phyloP scores from a whole-genome alignment of 2,113 vertebrate genomes.

The Plecotus auritus region DNA sequence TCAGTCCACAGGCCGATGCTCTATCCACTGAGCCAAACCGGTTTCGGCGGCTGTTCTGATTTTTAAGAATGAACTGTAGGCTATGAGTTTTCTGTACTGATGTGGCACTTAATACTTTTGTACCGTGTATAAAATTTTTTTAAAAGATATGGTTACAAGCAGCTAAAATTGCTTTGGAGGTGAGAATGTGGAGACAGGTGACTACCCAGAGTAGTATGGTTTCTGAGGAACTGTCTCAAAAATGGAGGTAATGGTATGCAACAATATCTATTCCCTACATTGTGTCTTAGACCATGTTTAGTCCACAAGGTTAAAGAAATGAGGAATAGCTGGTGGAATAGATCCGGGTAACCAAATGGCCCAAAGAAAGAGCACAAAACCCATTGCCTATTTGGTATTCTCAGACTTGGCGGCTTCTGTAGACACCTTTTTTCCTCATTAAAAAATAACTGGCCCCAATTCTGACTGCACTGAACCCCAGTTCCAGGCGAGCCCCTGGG shows the following conservation, averaged over 20 bases:
- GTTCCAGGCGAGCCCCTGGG: no score
- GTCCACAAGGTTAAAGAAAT: background rate
- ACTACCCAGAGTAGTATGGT: background rate
- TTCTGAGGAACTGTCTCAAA: background rate
- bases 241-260: background rate
- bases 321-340: background rate
- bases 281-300: background rate
- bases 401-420: background rate
- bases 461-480: no score
- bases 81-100: background rate
- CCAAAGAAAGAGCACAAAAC: background rate
- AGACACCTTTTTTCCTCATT: background rate
- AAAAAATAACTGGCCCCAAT: background rate
- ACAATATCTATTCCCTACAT: background rate
- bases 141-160: background rate
- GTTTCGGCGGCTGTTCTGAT: background rate
- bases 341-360: background rate
- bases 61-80: background rate
- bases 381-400: background rate
- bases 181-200: background rate
- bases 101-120: background rate
- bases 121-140: background rate
- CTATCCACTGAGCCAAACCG: no score
- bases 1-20: no score
- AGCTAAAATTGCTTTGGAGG: background rate